These are phyloP conservation scores for Apolygus lucorum DNA, from an alignment of 1,140 invertebrate species.

Conservation along the genomic window DNA sequence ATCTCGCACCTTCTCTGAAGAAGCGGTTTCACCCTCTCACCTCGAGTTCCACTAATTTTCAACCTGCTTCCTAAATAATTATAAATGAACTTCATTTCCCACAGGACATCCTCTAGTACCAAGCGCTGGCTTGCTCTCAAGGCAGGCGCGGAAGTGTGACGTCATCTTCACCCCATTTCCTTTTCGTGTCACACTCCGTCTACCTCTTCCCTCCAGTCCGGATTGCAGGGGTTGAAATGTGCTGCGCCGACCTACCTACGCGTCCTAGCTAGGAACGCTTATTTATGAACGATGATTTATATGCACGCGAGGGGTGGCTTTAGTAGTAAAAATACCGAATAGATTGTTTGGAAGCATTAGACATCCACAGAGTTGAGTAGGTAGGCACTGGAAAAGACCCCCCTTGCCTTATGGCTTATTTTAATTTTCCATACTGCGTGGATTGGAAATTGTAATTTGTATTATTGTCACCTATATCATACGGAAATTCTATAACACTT, in stretches of 20 bases:
- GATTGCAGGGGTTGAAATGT: not conserved
- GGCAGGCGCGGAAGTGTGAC: not conserved
- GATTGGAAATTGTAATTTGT: no score
- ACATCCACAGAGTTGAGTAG: no score
- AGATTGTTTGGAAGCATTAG: no score
- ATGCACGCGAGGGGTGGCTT: not conserved
- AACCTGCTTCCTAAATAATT: constrained; percentile 11
- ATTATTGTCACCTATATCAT: no score
- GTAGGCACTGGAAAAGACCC: no score
- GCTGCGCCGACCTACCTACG: not conserved
- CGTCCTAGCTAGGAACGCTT: not conserved
- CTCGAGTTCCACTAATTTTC: not conserved
- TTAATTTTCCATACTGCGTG: no score
- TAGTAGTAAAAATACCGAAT: no score
- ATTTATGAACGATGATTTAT: not conserved
- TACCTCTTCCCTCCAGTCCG: not conserved
- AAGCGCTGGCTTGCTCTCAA: not conserved
- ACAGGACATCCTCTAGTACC: constrained; percentile 11
- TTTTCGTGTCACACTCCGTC: not conserved
- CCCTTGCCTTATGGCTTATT: no score
- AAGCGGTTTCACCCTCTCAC: not conserved
- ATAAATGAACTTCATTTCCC: constrained; percentile 14
- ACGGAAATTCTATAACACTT: no score
- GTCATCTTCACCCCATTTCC: constrained; percentile 15
- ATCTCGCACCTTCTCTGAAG: not conserved